Conservation (phyloP, 2,797 vertebrate genomes). For the Sandelia bainsii region DNA sequence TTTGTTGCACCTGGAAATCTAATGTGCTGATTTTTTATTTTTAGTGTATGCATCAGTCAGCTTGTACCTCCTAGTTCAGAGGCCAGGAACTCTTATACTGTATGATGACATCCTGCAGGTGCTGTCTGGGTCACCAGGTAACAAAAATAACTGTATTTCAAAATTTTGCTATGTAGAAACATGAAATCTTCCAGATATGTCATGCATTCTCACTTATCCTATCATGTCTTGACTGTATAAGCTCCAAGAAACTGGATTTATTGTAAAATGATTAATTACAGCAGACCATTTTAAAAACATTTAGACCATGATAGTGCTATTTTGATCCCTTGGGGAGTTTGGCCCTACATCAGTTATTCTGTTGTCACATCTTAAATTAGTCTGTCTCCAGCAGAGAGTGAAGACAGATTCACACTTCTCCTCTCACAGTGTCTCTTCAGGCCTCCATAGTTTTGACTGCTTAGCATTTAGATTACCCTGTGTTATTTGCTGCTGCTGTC, state of each 20-base stretch:
- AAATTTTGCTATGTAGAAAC: too few species aligned
- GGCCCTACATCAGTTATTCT: not conserved
- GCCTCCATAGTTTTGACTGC: constrained; percentile 10
- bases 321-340: not conserved
- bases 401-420: constrained; percentile 22
- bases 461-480: constrained; percentile 36
- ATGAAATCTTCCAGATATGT: not conserved
- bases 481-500: constrained; percentile 56
- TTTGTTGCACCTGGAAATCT: constrained; percentile 1
- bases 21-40: constrained; percentile 15
- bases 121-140: constrained; percentile 94
- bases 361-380: constrained; percentile 30
- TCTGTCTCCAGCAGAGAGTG: constrained; percentile 18
- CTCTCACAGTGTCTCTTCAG: not conserved
- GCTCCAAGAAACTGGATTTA: not conserved
- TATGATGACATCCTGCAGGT: constrained; percentile 96
- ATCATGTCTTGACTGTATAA: not conserved
- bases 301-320: rapidly evolving
- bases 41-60: constrained; percentile 94
- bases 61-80: constrained; percentile 93
- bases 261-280: too few species aligned
- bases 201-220: not conserved
- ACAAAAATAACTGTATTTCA: constrained; percentile 16
- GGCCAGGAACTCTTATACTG: constrained; percentile 95
- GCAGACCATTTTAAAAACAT: too few species aligned